A percentile compares a stretch with the other conserved stretches of the same genome.
Conservation (phyloP, 2,113 vertebrate genomes). For the Perca schrenkii region DNA sequence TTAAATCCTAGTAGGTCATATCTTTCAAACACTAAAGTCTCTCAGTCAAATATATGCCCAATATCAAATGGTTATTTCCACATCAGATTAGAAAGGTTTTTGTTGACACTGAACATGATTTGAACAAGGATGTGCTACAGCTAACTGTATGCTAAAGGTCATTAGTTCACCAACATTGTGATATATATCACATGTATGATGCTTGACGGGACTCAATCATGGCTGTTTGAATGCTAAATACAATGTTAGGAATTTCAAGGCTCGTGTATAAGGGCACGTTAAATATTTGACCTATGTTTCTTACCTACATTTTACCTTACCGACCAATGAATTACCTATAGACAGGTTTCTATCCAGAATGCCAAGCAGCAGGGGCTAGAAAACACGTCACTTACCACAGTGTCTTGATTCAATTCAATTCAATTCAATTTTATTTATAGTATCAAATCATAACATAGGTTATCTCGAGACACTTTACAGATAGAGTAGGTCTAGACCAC, state of each 20-base stretch:
- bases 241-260: background rate
- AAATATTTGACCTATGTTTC: too few relatives aligned
- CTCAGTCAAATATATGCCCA: background rate
- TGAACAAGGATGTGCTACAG: background rate
- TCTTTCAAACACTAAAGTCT: background rate
- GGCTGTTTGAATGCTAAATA: background rate
- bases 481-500: too few relatives aligned
- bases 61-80: background rate
- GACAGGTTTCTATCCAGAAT: too few relatives aligned
- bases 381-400: background rate
- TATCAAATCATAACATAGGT: too few relatives aligned
- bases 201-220: conserved; percentile 1
- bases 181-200: too few relatives aligned
- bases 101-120: background rate
- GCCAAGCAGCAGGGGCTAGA: background rate
- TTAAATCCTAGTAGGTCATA: background rate
- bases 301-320: too few relatives aligned
- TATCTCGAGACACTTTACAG: too few relatives aligned
- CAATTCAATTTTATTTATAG: too few relatives aligned
- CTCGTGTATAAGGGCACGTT: background rate
- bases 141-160: conserved; percentile 9
- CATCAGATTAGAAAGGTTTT: background rate
- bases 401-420: too few relatives aligned
- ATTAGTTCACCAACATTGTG: background rate
- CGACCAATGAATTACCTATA: too few relatives aligned